Conservation (phyloP, 2,797 vertebrate species). For the Limosa lapponica region DNA sequence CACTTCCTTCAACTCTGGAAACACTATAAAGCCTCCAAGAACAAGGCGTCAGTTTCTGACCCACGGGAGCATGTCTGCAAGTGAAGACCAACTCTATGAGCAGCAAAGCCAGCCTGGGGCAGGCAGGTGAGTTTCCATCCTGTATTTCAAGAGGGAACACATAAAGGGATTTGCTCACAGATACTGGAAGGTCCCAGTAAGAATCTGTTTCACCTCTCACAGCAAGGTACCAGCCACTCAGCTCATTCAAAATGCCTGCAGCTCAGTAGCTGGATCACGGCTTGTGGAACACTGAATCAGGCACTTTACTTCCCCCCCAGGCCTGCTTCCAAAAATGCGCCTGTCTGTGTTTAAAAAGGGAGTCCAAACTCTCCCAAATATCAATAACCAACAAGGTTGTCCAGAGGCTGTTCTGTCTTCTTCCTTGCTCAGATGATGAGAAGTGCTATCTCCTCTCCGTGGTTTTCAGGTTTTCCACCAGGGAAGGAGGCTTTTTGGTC, state of each 20-base stretch:
- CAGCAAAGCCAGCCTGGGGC: background rate
- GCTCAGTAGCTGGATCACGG: background rate
- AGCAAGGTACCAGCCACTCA: background rate
- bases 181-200: background rate
- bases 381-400: background rate
- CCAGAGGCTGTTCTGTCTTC: background rate
- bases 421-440: background rate
- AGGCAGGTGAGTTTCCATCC: background rate
- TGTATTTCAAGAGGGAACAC: background rate
- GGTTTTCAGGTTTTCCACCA: slow-evolving; percentile 73
- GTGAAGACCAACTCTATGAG: background rate
- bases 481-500: slow-evolving; percentile 71
- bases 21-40: background rate
- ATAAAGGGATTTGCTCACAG: background rate
- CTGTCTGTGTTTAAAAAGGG: background rate
- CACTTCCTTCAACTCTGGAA: background rate
- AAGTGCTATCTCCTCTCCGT: background rate
- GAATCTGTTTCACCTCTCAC: background rate
- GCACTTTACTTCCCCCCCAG: fast-evolving
- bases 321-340: background rate
- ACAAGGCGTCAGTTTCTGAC: background rate
- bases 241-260: background rate
- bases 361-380: background rate
- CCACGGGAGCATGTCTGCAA: background rate
- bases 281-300: background rate